Evolutionary conservation across 2,888 invertebrate genomes (phyloP).

Genomic region (Herminia tarsipennalis): DNA sequence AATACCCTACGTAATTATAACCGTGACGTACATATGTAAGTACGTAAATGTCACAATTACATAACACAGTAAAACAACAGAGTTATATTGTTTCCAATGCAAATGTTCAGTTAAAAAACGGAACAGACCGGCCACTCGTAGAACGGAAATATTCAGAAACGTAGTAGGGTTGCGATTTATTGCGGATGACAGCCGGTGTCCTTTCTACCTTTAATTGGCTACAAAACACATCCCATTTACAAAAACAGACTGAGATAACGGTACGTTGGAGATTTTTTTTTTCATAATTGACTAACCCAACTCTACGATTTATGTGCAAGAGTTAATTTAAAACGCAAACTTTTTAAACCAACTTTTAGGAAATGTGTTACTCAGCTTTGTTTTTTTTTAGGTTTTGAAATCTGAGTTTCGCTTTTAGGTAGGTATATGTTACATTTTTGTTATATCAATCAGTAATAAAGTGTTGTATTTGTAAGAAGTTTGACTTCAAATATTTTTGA

Average conservation of each 20-base stretch:
- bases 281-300: slow-evolving; percentile 29
- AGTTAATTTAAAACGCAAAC: slow-evolving; percentile 28
- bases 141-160: slow-evolving; percentile 70
- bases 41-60: slow-evolving; percentile 18
- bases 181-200: slow-evolving; percentile 74
- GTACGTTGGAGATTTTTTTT: slow-evolving; percentile 45
- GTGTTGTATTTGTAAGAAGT: too few species aligned
- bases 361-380: too few species aligned
- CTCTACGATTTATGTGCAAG: slow-evolving; percentile 35
- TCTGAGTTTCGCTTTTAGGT: too few species aligned
- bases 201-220: slow-evolving; percentile 81
- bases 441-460: too few species aligned
- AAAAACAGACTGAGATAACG: slow-evolving; percentile 70
- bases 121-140: slow-evolving; percentile 37
- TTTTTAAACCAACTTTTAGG: background rate
- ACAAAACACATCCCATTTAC: slow-evolving; percentile 81
- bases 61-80: slow-evolving; percentile 20
- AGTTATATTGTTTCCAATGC: slow-evolving; percentile 38
- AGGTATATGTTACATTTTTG: too few species aligned
- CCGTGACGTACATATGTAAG: slow-evolving; percentile 7
- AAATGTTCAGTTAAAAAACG: slow-evolving; percentile 46
- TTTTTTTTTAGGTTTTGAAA: too few species aligned
- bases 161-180: slow-evolving; percentile 82
- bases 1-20: slow-evolving; percentile 3
- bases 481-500: too few species aligned